A percentile compares a stretch with the other conserved stretches of the same genome.
Conservation (phyloP, 2,888 invertebrate species). For the Ochlodes sylvanus region DNA sequence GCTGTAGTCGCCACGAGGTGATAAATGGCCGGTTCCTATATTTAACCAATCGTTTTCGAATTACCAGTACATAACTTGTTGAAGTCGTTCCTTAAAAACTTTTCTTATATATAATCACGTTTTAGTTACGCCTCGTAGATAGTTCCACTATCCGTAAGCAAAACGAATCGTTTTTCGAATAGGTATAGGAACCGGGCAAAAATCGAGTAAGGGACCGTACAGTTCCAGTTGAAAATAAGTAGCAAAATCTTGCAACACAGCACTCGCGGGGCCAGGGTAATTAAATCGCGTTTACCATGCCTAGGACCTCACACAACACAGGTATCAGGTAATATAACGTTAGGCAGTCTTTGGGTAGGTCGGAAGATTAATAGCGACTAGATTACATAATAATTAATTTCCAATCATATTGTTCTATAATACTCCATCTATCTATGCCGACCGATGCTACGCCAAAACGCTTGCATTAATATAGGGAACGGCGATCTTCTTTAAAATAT, state of each 20-base stretch:
- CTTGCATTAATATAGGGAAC: conserved; percentile 45
- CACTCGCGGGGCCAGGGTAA: conserved; percentile 70
- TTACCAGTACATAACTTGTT: too few species aligned
- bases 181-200: too few species aligned
- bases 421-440: conserved; percentile 64
- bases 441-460: conserved; percentile 58
- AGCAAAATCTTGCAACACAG: conserved; percentile 65
- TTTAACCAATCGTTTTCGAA: too few species aligned
- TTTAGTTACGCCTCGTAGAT: too few species aligned
- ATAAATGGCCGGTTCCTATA: too few species aligned
- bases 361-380: conserved; percentile 83
- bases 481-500: conserved; percentile 49
- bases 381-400: conserved; percentile 49
- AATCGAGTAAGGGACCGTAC: not conserved
- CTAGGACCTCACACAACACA: conserved; percentile 73
- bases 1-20: not conserved
- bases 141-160: too few species aligned
- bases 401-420: conserved; percentile 48
- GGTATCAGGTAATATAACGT: conserved; percentile 75
- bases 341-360: conserved; percentile 86
- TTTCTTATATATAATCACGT: too few species aligned
- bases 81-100: too few species aligned
- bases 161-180: too few species aligned
- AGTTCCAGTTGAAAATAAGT: conserved; percentile 1
- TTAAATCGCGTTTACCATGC: conserved; percentile 57